A percentile compares a stretch with the other conserved stretches of the same genome.
These are phyloP conservation scores for Monomorium pharaonis DNA, from an alignment of 1,140 invertebrate species.

Conservation along the genomic window DNA sequence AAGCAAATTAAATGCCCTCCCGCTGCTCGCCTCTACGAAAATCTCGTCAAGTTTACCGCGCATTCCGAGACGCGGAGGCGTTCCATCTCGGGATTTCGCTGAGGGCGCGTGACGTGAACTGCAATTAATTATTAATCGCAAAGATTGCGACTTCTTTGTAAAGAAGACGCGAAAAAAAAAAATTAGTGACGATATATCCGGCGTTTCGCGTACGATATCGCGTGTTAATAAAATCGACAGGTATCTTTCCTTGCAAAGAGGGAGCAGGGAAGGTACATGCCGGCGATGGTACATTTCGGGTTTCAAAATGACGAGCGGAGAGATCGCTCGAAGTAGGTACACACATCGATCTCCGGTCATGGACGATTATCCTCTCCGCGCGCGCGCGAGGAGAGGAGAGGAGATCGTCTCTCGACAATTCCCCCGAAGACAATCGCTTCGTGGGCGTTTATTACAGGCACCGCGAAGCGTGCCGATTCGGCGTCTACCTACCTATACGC, in stretches of 20 bases:
- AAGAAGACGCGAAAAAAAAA: not conserved
- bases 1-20: not conserved
- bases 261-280: not conserved
- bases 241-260: not conserved
- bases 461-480: conserved; percentile 8
- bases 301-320: not conserved
- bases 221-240: conserved; percentile 18
- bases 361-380: conserved; percentile 51
- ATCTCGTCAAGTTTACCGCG: not conserved
- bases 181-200: not conserved
- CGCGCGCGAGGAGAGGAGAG: not conserved
- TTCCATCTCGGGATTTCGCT: not conserved
- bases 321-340: not conserved
- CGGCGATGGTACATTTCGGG: conserved; percentile 21
- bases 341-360: conserved; percentile 29
- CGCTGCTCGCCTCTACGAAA: no score
- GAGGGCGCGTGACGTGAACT: not conserved
- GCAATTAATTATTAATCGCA: not conserved
- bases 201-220: not conserved
- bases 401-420: conserved; percentile 34
- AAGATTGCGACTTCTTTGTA: not conserved
- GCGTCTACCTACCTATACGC: conserved; percentile 30
- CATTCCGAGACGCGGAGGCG: not conserved
- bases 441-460: conserved; percentile 71
- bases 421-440: conserved; percentile 73